A percentile compares a stretch with the other conserved stretches of the same genome.
These are phyloP conservation scores for Margaritifera margaritifera DNA, from an alignment of 2,888 invertebrate species.

Conservation along the genomic window DNA sequence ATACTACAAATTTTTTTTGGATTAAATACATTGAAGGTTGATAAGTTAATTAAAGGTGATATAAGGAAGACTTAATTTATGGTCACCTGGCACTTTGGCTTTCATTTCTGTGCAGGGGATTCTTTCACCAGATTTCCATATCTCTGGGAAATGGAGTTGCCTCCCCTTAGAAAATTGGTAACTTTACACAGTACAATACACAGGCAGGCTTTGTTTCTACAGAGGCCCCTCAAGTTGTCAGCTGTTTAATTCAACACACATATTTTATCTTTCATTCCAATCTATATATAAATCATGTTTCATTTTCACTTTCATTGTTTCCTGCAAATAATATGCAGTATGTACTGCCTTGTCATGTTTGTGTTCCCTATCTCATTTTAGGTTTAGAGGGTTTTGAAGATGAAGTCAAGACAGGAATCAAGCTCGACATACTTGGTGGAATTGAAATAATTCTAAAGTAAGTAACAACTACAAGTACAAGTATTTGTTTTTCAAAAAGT, in stretches of 20 bases:
- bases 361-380: conserved; percentile 36
- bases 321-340: too few relatives aligned
- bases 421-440: conserved; percentile 35
- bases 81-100: background rate
- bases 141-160: too few relatives aligned
- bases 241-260: background rate
- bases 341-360: too few relatives aligned
- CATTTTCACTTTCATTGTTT: too few relatives aligned
- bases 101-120: background rate
- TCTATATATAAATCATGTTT: too few relatives aligned
- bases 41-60: background rate
- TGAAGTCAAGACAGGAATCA: conserved; percentile 24
- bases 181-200: too few relatives aligned
- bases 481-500: background rate
- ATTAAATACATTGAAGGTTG: conserved; percentile 17
- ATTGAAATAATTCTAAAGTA: conserved; percentile 31
- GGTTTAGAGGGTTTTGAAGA: conserved; percentile 39
- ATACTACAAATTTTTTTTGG: too few relatives aligned
- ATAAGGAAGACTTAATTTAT: background rate
- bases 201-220: background rate
- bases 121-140: too few relatives aligned
- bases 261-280: too few relatives aligned
- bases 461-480: conserved; percentile 1
- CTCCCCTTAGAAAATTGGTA: too few relatives aligned
- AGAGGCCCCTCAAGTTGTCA: background rate